Percentiles rank a stretch among this genome's conserved stretches.
Conservation (phyloP, 1,140 invertebrate genomes). For the Drosophila saltans region DNA sequence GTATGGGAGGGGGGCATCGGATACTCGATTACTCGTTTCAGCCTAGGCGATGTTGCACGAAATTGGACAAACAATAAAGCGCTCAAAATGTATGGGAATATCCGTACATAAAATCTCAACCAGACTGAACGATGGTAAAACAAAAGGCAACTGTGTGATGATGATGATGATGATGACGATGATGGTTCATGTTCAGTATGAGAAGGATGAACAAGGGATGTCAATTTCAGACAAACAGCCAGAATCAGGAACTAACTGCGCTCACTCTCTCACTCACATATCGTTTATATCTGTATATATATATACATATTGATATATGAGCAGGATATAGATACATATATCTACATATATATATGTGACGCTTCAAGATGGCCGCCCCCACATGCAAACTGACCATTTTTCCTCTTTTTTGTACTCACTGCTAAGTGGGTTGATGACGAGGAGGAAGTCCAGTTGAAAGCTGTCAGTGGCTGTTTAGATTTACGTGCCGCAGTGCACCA, state of each 20-base stretch:
- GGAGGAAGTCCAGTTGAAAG: conserved; percentile 59
- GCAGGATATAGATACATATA: conserved; percentile 39
- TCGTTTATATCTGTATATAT: conserved; percentile 32
- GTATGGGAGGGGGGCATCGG: conserved; percentile 23
- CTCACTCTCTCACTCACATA: not conserved
- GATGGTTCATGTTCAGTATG: conserved; percentile 18
- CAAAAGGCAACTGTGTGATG: conserved; percentile 57
- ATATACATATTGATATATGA: conserved; percentile 61
- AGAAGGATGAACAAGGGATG: conserved; percentile 48
- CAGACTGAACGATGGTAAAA: conserved; percentile 51
- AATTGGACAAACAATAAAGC: conserved; percentile 78
- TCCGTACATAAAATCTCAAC: conserved; percentile 65
- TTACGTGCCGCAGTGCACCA: conserved; percentile 79
- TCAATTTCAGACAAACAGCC: conserved; percentile 79
- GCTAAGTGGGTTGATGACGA: conserved; percentile 45
- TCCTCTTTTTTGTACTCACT: conserved; percentile 36
- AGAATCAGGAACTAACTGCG: conserved; percentile 26
- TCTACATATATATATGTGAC: conserved; percentile 34
- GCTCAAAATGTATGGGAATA: conserved; percentile 73
- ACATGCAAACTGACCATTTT: conserved; percentile 40
- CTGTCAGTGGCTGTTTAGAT: conserved; percentile 79
- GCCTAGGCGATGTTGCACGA: conserved; percentile 61
- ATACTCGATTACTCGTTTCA: conserved; percentile 65
- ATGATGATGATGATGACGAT: conserved; percentile 18
- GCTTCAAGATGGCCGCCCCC: conserved; percentile 60